phyloP scores from a whole-genome alignment of 2,113 vertebrate species.

The Gymnocephalus cernua region DNA sequence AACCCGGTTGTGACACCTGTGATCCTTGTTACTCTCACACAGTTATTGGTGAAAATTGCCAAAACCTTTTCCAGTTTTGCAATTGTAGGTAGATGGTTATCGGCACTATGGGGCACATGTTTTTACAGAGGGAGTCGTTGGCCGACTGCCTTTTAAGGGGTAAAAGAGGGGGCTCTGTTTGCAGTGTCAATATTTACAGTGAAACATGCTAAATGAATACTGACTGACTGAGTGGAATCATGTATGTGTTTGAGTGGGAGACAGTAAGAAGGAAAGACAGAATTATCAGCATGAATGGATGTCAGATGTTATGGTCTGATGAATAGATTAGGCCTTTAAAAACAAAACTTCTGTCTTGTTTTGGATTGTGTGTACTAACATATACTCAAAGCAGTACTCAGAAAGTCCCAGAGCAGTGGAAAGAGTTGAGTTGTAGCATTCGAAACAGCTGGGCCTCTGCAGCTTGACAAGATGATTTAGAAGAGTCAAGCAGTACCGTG shows the following conservation, averaged over 20 bases:
- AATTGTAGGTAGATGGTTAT: slow-evolving; percentile 67
- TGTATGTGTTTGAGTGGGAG: slow-evolving; percentile 20
- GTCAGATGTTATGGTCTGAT: slow-evolving; percentile 46
- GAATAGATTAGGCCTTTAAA: slow-evolving; percentile 33
- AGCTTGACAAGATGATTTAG: slow-evolving; percentile 26
- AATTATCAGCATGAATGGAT: slow-evolving; percentile 44
- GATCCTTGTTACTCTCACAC: neutral
- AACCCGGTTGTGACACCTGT: too few relatives aligned
- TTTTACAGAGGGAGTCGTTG: slow-evolving; percentile 68
- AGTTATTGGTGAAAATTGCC: neutral
- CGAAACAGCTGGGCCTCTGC: neutral
- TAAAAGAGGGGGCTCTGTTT: slow-evolving; percentile 75
- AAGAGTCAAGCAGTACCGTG: neutral
- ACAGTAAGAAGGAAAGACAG: slow-evolving; percentile 30
- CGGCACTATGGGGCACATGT: slow-evolving; percentile 46
- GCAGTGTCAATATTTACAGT: slow-evolving; percentile 83
- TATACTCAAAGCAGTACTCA: neutral
- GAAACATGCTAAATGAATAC: slow-evolving; percentile 67
- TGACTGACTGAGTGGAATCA: slow-evolving; percentile 63
- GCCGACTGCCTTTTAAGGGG: slow-evolving; percentile 62
- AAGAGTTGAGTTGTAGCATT: neutral
- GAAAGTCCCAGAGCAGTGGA: neutral
- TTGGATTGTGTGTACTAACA: too few relatives aligned
- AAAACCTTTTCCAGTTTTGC: slow-evolving; percentile 19
- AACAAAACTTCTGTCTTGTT: slow-evolving; percentile 1